Evolutionary conservation across 2,113 vertebrate genomes (phyloP).

Genomic region (Oceanodroma tethys): DNA sequence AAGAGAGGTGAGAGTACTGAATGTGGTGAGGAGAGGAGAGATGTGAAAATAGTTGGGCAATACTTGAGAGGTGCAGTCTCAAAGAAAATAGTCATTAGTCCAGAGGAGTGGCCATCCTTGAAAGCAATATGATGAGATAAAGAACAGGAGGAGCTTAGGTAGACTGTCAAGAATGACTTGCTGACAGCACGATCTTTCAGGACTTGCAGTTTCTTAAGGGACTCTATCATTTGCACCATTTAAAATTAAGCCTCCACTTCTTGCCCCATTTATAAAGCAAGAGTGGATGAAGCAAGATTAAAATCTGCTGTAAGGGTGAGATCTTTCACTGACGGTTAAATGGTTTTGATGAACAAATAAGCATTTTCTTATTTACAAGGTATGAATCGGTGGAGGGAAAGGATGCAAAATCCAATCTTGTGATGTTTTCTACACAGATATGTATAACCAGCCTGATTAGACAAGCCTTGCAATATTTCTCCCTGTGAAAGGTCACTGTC

Average conservation of each 20-base stretch:
- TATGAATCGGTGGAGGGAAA: neutral
- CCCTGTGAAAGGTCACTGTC: neutral
- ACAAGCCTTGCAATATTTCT: neutral
- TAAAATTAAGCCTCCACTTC: neutral
- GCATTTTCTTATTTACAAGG: neutral
- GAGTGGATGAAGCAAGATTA: neutral
- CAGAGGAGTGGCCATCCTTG: neutral
- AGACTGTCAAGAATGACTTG: neutral
- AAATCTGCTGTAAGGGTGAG: neutral
- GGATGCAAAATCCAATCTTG: neutral
- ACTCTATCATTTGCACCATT: neutral
- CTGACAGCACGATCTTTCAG: neutral
- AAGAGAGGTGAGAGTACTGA: neutral
- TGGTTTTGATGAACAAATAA: neutral
- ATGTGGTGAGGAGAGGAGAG: neutral
- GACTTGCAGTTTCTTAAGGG: neutral
- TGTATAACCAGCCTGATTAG: neutral
- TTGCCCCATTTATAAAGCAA: neutral
- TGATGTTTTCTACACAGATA: neutral
- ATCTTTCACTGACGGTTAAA: neutral
- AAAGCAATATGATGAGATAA: rapidly evolving
- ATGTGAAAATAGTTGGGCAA: neutral
- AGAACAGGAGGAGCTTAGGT: neutral
- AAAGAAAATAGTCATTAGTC: neutral
- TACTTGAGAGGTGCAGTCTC: neutral